Conservation (phyloP, 2,113 vertebrate species). For the Poeciliopsis turrubarensis region DNA sequence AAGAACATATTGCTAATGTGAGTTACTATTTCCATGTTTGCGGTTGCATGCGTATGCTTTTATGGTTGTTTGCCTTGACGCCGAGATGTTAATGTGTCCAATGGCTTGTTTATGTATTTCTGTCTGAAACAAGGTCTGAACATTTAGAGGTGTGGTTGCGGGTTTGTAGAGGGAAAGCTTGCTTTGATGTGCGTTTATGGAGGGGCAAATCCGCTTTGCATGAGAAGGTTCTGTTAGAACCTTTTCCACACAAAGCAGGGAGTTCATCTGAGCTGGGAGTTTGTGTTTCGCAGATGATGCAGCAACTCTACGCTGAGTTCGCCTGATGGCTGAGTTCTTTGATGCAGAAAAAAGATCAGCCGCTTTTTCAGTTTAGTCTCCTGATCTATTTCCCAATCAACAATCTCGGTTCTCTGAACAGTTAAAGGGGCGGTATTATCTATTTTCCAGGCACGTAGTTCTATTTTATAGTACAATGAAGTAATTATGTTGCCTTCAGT, state of each 20-base stretch:
- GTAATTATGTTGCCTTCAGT: too few species aligned
- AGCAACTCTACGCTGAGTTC: slow-evolving; percentile 62
- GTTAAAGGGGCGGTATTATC: too few species aligned
- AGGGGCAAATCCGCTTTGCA: slow-evolving; percentile 10
- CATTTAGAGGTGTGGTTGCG: not conserved
- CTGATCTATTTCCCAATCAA: not conserved
- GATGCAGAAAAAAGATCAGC: slow-evolving; percentile 44
- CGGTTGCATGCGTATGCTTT: slow-evolving; percentile 1
- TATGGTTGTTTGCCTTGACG: slow-evolving; percentile 43
- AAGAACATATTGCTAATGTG: not conserved
- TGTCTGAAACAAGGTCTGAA: not conserved
- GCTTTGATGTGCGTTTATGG: not conserved
- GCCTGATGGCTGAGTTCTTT: slow-evolving; percentile 43
- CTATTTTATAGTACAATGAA: too few species aligned
- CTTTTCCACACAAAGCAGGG: slow-evolving; percentile 6
- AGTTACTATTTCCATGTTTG: slow-evolving; percentile 13
- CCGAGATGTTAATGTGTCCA: slow-evolving; percentile 22
- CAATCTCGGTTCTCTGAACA: not conserved
- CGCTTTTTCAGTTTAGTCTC: slow-evolving; percentile 7
- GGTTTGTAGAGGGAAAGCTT: slow-evolving; percentile 5
- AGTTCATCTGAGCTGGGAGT: slow-evolving; percentile 56
- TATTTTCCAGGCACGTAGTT: too few species aligned
- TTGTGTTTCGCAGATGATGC: slow-evolving; percentile 51
- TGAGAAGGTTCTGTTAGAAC: slow-evolving; percentile 22
- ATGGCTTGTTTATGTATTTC: slow-evolving; percentile 13